phyloP scores from a whole-genome alignment of 2,113 vertebrate genomes.

The Panurus biarmicus region DNA sequence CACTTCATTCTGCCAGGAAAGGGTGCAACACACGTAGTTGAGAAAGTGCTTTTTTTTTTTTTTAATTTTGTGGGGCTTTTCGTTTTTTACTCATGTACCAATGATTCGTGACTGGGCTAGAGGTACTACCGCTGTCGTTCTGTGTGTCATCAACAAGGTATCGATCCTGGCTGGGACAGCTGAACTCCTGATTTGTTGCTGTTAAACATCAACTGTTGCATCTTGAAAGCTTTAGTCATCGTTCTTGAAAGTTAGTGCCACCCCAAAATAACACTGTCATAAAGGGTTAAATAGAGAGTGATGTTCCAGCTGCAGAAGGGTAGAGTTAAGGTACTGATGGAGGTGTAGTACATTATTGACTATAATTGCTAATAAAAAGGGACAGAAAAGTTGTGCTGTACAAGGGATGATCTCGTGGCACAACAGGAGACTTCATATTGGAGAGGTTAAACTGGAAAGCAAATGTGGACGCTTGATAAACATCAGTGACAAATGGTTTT shows the following conservation, averaged over 20 bases:
- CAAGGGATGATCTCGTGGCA: neutral
- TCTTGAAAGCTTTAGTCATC: neutral
- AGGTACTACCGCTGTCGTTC: neutral
- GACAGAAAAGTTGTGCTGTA: neutral
- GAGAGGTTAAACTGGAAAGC: neutral
- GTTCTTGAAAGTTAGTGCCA: neutral
- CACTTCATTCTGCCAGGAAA: neutral
- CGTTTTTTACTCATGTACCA: neutral
- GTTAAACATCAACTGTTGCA: neutral
- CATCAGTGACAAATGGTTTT: neutral
- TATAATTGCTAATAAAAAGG: neutral
- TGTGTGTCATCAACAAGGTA: neutral
- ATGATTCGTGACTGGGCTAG: rapidly evolving
- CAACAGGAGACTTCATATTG: neutral
- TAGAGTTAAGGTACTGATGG: neutral
- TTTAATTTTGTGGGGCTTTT: neutral
- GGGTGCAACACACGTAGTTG: neutral
- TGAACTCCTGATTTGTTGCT: neutral
- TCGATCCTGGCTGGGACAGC: neutral
- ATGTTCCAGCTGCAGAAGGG: neutral
- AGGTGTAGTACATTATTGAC: rapidly evolving
- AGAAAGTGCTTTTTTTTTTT: neutral
- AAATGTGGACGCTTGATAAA: neutral
- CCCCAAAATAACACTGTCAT: rapidly evolving
- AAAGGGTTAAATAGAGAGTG: neutral